phyloP scores from a whole-genome alignment of 2,113 vertebrate genomes.

The Podarcis muralis region DNA sequence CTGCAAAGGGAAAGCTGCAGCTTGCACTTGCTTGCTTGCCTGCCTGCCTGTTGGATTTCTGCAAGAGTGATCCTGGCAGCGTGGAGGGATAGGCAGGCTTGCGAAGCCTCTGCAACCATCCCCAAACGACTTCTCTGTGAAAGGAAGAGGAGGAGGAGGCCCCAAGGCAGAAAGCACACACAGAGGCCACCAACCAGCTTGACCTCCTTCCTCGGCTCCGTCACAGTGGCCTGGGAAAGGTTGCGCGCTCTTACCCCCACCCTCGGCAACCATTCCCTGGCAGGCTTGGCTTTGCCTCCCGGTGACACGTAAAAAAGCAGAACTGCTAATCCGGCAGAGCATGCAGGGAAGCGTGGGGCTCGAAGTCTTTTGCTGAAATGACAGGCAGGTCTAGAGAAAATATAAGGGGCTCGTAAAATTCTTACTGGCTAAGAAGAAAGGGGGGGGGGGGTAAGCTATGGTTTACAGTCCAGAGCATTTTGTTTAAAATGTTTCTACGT shows the following conservation, averaged over 20 bases:
- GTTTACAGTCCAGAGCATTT: neutral
- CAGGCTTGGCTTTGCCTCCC: constrained; percentile 1
- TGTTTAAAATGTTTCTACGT: too few species aligned
- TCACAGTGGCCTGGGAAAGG: neutral
- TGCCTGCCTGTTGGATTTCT: neutral
- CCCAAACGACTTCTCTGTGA: neutral
- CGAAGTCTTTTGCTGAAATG: neutral
- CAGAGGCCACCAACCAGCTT: neutral
- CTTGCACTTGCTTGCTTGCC: accelerated
- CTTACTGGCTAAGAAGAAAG: neutral
- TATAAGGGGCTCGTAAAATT: neutral
- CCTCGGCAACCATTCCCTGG: neutral
- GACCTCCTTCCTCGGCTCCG: neutral
- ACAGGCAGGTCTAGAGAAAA: neutral
- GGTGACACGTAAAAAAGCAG: neutral
- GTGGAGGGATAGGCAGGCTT: accelerated
- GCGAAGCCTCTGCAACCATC: neutral
- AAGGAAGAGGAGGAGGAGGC: neutral
- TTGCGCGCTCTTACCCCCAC: neutral
- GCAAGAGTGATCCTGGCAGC: neutral
- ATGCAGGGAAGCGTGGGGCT: accelerated
- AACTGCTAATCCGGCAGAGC: constrained; percentile 8
- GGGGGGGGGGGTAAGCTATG: neutral
- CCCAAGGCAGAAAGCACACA: neutral
- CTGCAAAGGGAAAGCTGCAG: too few species aligned